Evolutionary conservation across 2,797 vertebrate species (phyloP).

Genomic region (Siniperca undulata): DNA sequence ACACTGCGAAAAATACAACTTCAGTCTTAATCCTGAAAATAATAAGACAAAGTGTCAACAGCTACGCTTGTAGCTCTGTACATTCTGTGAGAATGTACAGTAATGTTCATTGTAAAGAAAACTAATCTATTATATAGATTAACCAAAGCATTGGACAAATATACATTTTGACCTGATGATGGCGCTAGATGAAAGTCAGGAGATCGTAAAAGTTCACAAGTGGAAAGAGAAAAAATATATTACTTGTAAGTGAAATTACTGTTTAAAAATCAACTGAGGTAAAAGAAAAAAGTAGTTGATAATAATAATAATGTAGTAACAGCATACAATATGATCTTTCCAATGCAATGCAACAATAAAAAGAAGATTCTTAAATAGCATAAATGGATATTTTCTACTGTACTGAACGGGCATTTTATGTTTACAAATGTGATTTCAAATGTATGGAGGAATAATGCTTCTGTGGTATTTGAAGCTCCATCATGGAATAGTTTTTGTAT

Average conservation of each 20-base stretch:
- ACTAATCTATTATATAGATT: conserved; percentile 11
- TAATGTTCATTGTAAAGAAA: neutral
- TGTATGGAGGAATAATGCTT: neutral
- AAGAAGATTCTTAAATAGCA: neutral
- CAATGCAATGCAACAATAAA: neutral
- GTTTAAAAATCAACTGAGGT: neutral
- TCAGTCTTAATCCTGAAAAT: conserved; percentile 27
- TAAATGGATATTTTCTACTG: neutral
- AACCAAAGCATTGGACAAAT: neutral
- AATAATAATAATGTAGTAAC: neutral
- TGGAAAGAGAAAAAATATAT: neutral
- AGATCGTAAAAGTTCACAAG: neutral
- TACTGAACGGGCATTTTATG: neutral
- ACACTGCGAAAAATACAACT: conserved; percentile 18
- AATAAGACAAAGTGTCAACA: neutral
- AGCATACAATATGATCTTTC: neutral
- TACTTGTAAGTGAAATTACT: too few species aligned
- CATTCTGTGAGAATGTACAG: neutral
- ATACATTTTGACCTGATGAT: neutral
- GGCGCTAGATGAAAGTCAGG: neutral
- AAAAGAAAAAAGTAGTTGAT: neutral
- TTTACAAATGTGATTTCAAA: conserved; percentile 10
- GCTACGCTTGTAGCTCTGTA: neutral
- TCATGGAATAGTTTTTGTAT: neutral
- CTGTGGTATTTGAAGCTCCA: neutral